Evolutionary conservation across 1,140 invertebrate genomes (phyloP), one percentile per base, ranked within the genome.

Genomic region (Saccostrea cuccullata): DNA sequence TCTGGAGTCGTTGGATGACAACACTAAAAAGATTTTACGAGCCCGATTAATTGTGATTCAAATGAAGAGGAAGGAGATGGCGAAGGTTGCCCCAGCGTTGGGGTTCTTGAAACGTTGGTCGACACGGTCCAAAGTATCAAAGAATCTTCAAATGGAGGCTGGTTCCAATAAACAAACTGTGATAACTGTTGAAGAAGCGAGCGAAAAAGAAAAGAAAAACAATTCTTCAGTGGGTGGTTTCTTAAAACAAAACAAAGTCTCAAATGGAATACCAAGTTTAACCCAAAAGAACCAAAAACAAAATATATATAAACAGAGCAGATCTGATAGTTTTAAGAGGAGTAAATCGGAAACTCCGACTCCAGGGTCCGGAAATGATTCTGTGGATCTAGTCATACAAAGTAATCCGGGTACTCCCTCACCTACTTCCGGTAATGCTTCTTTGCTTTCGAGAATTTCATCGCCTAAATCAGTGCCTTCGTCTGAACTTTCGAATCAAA

Each of bases 261-360:
- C 70, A 30, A 77, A 77, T 77, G 70, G 70, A 30, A 77, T 77
- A 36, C 70, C 70, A 36, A 77, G 26, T 77, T 77, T 77, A 36
- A 77, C 70, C 8, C 11, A 77, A 15, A 11, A 77, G 23, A 30
- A 64, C 58, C 17, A 64, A 64, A 17, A 64, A 64, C 58, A 77
- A 36, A 26, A 15, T 36, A 26, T 77, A 12, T 15, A 77, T 13
- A 77, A 26, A 36, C 70, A 77, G 30, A 26, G n/a, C 20, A 67
- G 20, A 23, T 67, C 30, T 30, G 70, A 77, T 77, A 15, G 6
- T 13, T 77, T 26, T 36, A 77, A 77, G 23, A 13, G 23, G 23
- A 13, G 26, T 12, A 36, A 77, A 77, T 30, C 70, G 12, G 70
- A 15, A 36, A 36, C 70, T 2, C 70, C 70, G 12, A 26, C 70